Percentiles rank a stretch among this genome's conserved stretches.
These are phyloP conservation scores for Morone saxatilis DNA, from an alignment of 2,113 vertebrate genomes.

Conservation along the genomic window DNA sequence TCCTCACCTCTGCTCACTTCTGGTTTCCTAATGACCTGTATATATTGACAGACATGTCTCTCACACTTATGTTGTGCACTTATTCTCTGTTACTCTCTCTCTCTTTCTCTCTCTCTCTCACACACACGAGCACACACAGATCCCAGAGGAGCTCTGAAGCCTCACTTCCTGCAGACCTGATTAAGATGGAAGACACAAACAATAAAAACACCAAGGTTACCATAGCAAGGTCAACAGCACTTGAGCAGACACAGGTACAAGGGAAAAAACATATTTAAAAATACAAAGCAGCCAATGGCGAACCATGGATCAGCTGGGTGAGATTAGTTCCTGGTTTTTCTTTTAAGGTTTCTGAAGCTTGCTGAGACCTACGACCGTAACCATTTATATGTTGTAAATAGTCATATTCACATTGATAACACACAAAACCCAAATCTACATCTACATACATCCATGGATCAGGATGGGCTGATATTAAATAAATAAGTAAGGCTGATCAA, in stretches of 20 bases:
- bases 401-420: constrained; percentile 7
- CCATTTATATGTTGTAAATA: neutral
- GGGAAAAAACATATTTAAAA: constrained; percentile 26
- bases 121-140: constrained; percentile 32
- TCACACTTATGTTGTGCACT: constrained; percentile 41
- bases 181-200: constrained; percentile 72
- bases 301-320: neutral
- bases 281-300: neutral
- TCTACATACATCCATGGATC: neutral
- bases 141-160: constrained; percentile 57
- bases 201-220: constrained; percentile 66
- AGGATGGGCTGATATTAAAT: neutral
- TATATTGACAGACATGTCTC: constrained; percentile 67
- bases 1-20: constrained; percentile 58
- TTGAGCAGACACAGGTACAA: constrained; percentile 37
- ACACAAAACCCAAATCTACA: neutral
- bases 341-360: neutral
- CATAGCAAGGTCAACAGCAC: constrained; percentile 65
- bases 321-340: neutral
- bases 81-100: constrained; percentile 19
- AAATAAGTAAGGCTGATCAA: neutral
- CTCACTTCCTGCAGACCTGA: constrained; percentile 63
- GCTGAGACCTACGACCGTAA: neutral
- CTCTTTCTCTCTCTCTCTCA: constrained; percentile 1
- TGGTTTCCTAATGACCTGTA: constrained; percentile 71